phyloP scores from a whole-genome alignment of 2,113 vertebrate species.

The Morone saxatilis region DNA sequence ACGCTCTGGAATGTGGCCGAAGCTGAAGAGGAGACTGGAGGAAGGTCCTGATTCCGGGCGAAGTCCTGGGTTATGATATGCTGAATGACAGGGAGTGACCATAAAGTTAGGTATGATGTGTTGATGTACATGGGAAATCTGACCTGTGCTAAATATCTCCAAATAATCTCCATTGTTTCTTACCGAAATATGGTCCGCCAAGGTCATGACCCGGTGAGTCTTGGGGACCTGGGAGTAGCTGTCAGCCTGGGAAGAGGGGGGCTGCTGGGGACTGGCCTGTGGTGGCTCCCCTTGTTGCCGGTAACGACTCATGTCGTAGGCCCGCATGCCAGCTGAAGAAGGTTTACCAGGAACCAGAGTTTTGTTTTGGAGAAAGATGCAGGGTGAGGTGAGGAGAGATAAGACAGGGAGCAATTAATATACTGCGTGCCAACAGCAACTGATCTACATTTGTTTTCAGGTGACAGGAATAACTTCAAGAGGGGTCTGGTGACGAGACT shows the following conservation, averaged over 20 bases:
- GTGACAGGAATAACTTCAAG: constrained; percentile 43
- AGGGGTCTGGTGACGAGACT: constrained; percentile 44
- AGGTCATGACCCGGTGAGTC: constrained; percentile 95
- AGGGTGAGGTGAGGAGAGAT: constrained; percentile 10
- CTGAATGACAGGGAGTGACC: constrained; percentile 74
- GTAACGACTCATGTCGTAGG: constrained; percentile 91
- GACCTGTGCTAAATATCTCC: background rate
- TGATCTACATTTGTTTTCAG: constrained; percentile 37
- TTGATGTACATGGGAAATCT: background rate
- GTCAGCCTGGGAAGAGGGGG: constrained; percentile 87
- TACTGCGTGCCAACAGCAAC: constrained; percentile 20
- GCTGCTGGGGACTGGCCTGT: constrained; percentile 87
- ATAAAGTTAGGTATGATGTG: background rate
- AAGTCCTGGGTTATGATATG: constrained; percentile 99
- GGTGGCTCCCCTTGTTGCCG: constrained; percentile 79
- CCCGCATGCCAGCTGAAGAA: constrained; percentile 83
- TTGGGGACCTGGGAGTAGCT: constrained; percentile 88
- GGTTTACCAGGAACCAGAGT: constrained; percentile 27
- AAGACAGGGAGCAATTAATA: background rate
- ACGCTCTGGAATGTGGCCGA: constrained; percentile 91
- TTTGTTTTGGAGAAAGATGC: constrained; percentile 12
- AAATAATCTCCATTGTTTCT: constrained; percentile 46
- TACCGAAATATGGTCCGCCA: constrained; percentile 99
- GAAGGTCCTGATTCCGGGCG: constrained; percentile 93
- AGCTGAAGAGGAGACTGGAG: constrained; percentile 83